These are phyloP conservation scores for Hucho hucho DNA, from an alignment of 2,113 vertebrate genomes.

Conservation along the genomic window DNA sequence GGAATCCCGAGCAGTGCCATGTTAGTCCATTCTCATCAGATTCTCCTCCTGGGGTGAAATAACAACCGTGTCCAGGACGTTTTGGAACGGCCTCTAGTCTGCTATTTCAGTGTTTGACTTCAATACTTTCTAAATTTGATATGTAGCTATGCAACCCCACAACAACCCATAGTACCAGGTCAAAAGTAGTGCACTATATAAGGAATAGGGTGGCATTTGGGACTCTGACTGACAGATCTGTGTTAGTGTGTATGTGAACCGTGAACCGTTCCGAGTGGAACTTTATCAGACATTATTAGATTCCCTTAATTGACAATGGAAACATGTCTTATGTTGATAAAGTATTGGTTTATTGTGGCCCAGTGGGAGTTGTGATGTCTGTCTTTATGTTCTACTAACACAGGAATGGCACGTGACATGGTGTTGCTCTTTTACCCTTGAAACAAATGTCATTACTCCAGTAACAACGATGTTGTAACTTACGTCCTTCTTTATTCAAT, in stretches of 20 bases:
- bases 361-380: neutral
- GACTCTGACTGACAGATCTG: neutral
- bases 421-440: too few species aligned
- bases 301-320: constrained; percentile 4
- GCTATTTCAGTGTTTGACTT: neutral
- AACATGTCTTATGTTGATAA: neutral
- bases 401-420: neutral
- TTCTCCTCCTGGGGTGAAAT: neutral
- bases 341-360: neutral
- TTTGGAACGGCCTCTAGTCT: neutral
- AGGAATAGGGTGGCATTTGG: too few species aligned
- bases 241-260: neutral
- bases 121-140: constrained; percentile 2
- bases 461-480: too few species aligned
- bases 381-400: neutral
- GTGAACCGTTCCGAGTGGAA: constrained; percentile 10
- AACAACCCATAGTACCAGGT: neutral
- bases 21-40: neutral
- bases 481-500: too few species aligned
- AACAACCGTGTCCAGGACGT: neutral
- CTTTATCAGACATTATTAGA: constrained; percentile 12
- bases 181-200: too few species aligned
- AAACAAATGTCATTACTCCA: too few species aligned
- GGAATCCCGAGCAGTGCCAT: neutral
- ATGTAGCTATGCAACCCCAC: constrained; percentile 22